A percentile compares a stretch with the other conserved stretches of the same genome.
These are phyloP conservation scores for Spodoptera picta DNA, from an alignment of 2,888 invertebrate species.

Conservation along the genomic window DNA sequence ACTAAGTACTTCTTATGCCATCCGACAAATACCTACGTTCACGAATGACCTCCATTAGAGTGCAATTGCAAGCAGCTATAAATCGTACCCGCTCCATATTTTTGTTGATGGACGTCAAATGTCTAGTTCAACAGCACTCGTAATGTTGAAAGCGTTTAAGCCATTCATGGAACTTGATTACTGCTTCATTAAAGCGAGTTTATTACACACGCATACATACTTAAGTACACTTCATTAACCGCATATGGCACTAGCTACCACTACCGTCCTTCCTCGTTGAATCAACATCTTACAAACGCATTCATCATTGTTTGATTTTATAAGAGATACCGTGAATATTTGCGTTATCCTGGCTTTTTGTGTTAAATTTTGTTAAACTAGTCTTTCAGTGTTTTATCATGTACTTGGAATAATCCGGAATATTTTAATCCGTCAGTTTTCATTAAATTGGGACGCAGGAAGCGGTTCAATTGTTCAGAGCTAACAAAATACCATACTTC, in stretches of 20 bases:
- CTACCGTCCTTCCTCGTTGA: constrained; percentile 26
- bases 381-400: neutral
- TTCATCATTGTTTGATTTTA: constrained; percentile 37
- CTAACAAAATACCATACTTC: neutral
- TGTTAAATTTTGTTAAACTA: constrained; percentile 2
- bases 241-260: constrained; percentile 17
- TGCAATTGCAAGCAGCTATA: too few species aligned
- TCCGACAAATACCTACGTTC: too few species aligned
- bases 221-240: constrained; percentile 9
- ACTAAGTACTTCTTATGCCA: too few species aligned
- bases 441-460: too few species aligned
- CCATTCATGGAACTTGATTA: constrained; percentile 29
- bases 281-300: constrained; percentile 25
- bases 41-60: too few species aligned
- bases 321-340: constrained; percentile 12
- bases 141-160: neutral
- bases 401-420: too few species aligned
- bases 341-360: constrained; percentile 18
- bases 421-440: too few species aligned
- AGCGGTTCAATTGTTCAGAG: too few species aligned
- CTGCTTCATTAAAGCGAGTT: constrained; percentile 10
- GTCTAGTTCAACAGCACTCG: neutral
- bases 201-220: constrained; percentile 4
- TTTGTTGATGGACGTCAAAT: too few species aligned
- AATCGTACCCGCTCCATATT: too few species aligned